Evolutionary conservation across 2,888 invertebrate species (phyloP).

Genomic region (Xanthorhoe designata): DNA sequence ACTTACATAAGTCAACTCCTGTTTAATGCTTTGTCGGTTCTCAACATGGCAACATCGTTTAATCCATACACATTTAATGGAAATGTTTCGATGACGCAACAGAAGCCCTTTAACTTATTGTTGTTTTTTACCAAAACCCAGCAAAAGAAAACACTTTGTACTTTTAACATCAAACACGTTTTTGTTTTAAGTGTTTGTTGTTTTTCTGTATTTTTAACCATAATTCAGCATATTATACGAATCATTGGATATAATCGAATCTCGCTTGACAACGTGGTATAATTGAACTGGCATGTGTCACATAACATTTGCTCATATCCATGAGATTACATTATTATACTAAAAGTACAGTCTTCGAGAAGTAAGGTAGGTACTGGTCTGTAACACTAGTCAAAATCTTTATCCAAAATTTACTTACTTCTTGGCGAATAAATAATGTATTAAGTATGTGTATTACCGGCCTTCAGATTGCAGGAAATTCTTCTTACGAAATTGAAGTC

Average conservation of each 20-base stretch:
- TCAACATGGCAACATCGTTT: slow-evolving; percentile 24
- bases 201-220: background rate
- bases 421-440: too few species aligned
- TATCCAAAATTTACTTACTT: too few species aligned
- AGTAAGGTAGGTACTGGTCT: background rate
- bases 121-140: slow-evolving; percentile 6
- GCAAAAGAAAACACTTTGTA: background rate
- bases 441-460: background rate
- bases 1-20: slow-evolving; percentile 29
- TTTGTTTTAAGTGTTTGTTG: background rate
- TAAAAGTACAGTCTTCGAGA: background rate
- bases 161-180: background rate
- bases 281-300: slow-evolving; percentile 25
- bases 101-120: slow-evolving; percentile 8
- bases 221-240: background rate
- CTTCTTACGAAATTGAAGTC: too few species aligned
- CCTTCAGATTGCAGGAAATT: background rate
- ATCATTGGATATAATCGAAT: background rate
- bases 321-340: slow-evolving; percentile 11
- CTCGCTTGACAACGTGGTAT: slow-evolving; percentile 7
- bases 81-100: slow-evolving; percentile 21
- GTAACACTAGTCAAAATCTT: too few species aligned
- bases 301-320: slow-evolving; percentile 15
- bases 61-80: slow-evolving; percentile 27
- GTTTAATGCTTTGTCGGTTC: slow-evolving; percentile 21